These are phyloP conservation scores for Zygothrica quintamaculata DNA, from an alignment of 2,888 invertebrate species.

Conservation along the genomic window DNA sequence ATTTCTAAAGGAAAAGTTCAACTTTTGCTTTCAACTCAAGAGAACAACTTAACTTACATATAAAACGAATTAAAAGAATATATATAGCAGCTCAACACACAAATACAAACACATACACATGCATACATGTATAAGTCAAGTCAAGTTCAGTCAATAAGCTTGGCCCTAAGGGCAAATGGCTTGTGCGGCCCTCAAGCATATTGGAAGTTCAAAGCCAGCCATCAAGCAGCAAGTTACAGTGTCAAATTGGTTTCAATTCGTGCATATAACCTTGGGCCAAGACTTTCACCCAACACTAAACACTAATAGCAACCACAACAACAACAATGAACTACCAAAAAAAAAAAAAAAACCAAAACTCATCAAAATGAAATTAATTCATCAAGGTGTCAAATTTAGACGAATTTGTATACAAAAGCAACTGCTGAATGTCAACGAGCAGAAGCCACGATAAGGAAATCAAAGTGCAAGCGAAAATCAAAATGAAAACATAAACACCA, in stretches of 20 bases:
- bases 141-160: slow-evolving; percentile 49
- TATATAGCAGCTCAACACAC: too few relatives aligned
- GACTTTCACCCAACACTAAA: slow-evolving; percentile 56
- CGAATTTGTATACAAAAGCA: slow-evolving; percentile 38
- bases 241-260: slow-evolving; percentile 32
- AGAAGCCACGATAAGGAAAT: slow-evolving; percentile 14
- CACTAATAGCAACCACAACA: too few relatives aligned
- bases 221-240: slow-evolving; percentile 42
- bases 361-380: slow-evolving; percentile 55
- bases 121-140: too few relatives aligned
- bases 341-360: slow-evolving; percentile 30
- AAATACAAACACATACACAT: too few relatives aligned
- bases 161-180: slow-evolving; percentile 44
- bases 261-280: slow-evolving; percentile 62
- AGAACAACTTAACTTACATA: background rate
- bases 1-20: background rate
- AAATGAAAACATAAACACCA: slow-evolving; percentile 5
- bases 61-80: background rate
- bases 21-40: background rate
- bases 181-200: slow-evolving; percentile 26
- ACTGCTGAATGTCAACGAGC: slow-evolving; percentile 28
- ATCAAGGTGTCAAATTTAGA: slow-evolving; percentile 61
- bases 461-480: too few relatives aligned
- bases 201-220: slow-evolving; percentile 55
- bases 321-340: too few relatives aligned